Conservation (phyloP, 1,140 invertebrate species). For the Halesus radiatus region DNA sequence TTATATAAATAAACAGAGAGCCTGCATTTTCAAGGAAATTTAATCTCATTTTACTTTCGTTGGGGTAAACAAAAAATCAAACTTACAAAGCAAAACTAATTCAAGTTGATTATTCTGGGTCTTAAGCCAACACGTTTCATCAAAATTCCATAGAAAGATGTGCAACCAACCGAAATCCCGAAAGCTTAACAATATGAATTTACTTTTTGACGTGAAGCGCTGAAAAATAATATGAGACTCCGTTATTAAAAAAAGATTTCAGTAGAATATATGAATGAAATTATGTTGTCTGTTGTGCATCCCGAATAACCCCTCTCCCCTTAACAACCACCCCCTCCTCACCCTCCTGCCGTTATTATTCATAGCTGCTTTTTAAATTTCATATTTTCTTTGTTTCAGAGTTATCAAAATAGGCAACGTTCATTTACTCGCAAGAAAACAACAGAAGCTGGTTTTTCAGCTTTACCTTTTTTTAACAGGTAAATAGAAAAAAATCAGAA, state of each 20-base stretch:
- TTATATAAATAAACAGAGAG: no score
- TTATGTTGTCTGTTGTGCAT: constrained; percentile 29
- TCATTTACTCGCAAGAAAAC: constrained; percentile 14
- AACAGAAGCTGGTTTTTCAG: neutral
- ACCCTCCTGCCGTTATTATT: constrained; percentile 4
- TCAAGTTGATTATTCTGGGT: no score
- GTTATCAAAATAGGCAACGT: constrained; percentile 29
- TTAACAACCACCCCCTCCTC: neutral
- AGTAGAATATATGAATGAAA: constrained; percentile 46
- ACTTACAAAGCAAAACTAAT: no score
- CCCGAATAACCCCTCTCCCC: neutral
- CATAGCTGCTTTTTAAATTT: constrained; percentile 39
- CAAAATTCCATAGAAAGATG: no score
- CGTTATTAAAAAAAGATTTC: constrained; percentile 47
- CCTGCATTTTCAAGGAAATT: no score
- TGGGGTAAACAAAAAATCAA: no score
- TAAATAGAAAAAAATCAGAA: no score
- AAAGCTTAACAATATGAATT: neutral
- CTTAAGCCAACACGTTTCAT: no score
- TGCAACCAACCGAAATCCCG: neutral
- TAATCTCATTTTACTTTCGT: no score
- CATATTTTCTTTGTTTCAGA: constrained; percentile 39
- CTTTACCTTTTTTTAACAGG: no score
- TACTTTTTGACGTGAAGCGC: neutral
- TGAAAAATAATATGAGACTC: constrained; percentile 33